These are phyloP conservation scores for Euspilapteryx auroguttella DNA, from an alignment of 2,888 invertebrate genomes.

Conservation along the genomic window DNA sequence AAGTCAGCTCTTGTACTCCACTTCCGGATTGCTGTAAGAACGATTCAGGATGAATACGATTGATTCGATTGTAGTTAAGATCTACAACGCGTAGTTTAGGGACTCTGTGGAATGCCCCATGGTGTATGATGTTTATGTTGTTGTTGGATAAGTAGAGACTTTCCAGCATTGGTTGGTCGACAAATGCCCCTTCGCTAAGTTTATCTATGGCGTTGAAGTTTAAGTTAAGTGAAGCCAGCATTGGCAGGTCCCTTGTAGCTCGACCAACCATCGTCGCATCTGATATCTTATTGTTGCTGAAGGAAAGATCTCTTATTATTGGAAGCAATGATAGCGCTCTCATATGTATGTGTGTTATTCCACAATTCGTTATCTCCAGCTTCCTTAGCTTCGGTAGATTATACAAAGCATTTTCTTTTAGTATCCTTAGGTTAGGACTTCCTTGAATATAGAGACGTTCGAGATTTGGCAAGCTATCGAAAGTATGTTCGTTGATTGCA, in stretches of 20 bases:
- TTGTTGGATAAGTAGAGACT: slow-evolving; percentile 72
- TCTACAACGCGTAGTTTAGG: slow-evolving; percentile 73
- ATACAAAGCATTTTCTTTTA: slow-evolving; percentile 75
- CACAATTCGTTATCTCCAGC: slow-evolving; percentile 77
- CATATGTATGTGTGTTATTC: slow-evolving; percentile 76
- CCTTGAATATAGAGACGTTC: slow-evolving; percentile 76
- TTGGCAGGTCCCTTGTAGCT: slow-evolving; percentile 74
- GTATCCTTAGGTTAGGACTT: slow-evolving; percentile 64
- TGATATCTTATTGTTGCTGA: slow-evolving; percentile 71
- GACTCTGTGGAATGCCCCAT: slow-evolving; percentile 80
- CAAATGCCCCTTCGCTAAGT: slow-evolving; percentile 76
- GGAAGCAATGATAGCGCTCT: slow-evolving; percentile 74
- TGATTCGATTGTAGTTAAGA: slow-evolving; percentile 75
- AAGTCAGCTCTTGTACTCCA: slow-evolving; percentile 75
- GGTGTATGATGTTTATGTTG: slow-evolving; percentile 72
- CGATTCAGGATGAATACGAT: slow-evolving; percentile 79
- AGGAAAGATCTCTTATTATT: slow-evolving; percentile 67
- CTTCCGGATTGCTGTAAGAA: slow-evolving; percentile 75
- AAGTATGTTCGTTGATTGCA: slow-evolving; percentile 69
- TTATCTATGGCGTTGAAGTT: slow-evolving; percentile 73
- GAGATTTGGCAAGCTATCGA: slow-evolving; percentile 70
- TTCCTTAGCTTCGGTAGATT: slow-evolving; percentile 68
- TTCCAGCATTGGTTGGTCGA: slow-evolving; percentile 72
- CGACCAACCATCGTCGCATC: slow-evolving; percentile 84
- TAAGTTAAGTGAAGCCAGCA: slow-evolving; percentile 68